phyloP scores from a whole-genome alignment of 2,113 vertebrate species.

The Plestiodon gilberti region DNA sequence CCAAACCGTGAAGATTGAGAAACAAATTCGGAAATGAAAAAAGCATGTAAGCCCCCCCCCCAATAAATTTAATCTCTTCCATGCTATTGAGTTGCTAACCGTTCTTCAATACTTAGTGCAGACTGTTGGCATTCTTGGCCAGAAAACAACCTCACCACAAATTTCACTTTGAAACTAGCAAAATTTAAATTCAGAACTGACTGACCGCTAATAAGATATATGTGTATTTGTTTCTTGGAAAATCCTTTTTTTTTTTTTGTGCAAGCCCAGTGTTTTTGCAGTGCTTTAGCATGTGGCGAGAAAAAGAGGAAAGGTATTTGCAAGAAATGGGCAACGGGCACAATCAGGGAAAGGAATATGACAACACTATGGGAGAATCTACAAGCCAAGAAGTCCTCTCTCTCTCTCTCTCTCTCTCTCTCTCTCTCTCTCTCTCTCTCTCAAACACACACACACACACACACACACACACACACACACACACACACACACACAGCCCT shows the following conservation, averaged over 20 bases:
- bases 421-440: too few species aligned
- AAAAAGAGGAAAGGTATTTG: not conserved
- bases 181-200: not conserved
- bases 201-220: not conserved
- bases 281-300: not conserved
- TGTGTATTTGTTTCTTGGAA: not conserved
- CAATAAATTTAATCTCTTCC: not conserved
- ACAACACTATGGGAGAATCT: not conserved
- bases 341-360: too few species aligned
- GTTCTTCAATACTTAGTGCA: not conserved
- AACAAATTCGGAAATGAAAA: conserved; percentile 18
- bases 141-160: not conserved
- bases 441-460: too few species aligned
- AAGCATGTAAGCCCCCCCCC: not conserved
- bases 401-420: too few species aligned
- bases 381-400: not conserved
- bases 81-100: not conserved
- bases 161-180: not conserved
- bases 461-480: too few species aligned
- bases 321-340: not conserved
- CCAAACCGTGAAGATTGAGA: not conserved
- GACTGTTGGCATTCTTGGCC: not conserved
- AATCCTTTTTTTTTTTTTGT: not conserved
- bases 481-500: too few species aligned
- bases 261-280: not conserved